These are phyloP conservation scores for Diploptera punctata DNA, from an alignment of 2,888 invertebrate genomes.

Conservation along the genomic window DNA sequence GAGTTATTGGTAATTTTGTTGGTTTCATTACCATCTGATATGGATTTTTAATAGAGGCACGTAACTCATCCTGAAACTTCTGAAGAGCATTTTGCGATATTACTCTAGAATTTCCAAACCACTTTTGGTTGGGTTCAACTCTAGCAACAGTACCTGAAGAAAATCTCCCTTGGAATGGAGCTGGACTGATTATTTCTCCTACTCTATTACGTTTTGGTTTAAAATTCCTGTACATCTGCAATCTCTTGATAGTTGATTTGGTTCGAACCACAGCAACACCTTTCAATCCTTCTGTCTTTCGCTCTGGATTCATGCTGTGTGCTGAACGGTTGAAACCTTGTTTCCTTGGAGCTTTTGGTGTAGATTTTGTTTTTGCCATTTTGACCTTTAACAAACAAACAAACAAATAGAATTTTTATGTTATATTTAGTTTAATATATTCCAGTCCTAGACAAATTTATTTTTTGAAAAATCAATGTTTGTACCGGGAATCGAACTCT, in stretches of 20 bases:
- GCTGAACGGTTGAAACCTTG: constrained; percentile 85
- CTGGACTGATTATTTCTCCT: constrained; percentile 91
- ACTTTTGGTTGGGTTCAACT: constrained; percentile 96
- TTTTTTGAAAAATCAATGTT: no score
- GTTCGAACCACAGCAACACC: constrained; percentile 87
- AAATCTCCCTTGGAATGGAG: constrained; percentile 93
- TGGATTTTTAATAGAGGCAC: constrained; percentile 92
- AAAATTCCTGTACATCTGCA: constrained; percentile 98
- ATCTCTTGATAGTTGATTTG: constrained; percentile 91
- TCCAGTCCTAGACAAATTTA: no score
- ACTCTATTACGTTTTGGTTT: constrained; percentile 90
- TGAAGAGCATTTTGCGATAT: constrained; percentile 90
- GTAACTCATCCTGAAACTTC: constrained; percentile 93
- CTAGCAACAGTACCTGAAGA: constrained; percentile 90
- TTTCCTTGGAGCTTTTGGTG: constrained; percentile 77
- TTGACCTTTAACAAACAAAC: constrained; percentile 44
- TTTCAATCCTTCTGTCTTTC: constrained; percentile 77
- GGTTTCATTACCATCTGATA: constrained; percentile 98
- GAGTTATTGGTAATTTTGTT: constrained; percentile 90
- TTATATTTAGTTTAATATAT: no score
- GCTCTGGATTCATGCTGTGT: constrained; percentile 96
- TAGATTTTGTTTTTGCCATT: constrained; percentile 81
- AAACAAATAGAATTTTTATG: no score
- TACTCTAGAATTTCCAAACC: constrained; percentile 99
- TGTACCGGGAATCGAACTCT: no score